A percentile compares a stretch with the other conserved stretches of the same genome.
Conservation (phyloP, 2,797 vertebrate genomes). For the Coreius guichenoti region DNA sequence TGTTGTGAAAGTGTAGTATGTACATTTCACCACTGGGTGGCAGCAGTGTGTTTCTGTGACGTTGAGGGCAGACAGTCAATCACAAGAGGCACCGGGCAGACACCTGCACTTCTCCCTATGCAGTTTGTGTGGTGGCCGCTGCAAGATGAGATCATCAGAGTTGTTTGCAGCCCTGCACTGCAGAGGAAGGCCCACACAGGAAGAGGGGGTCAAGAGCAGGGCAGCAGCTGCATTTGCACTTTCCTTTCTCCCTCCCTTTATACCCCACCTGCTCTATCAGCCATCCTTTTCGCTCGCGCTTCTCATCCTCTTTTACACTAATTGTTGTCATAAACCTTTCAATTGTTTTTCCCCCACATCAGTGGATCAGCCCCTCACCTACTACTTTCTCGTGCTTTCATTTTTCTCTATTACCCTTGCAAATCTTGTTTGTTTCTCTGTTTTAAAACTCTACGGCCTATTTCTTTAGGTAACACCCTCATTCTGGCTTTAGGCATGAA, state of each 20-base stretch:
- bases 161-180: slow-evolving; percentile 60
- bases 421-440: not conserved
- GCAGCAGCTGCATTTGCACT: slow-evolving; percentile 5
- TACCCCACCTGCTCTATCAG: not conserved
- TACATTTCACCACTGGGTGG: slow-evolving; percentile 42
- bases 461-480: not conserved
- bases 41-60: slow-evolving; percentile 36
- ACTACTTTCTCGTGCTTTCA: not conserved
- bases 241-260: not conserved
- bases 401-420: not conserved
- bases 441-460: not conserved
- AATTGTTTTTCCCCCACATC: not conserved
- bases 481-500: not conserved
- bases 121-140: slow-evolving; percentile 47
- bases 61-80: slow-evolving; percentile 32
- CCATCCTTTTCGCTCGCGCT: not conserved
- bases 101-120: slow-evolving; percentile 51
- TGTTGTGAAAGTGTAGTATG: slow-evolving; percentile 8
- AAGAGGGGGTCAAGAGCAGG: slow-evolving; percentile 54
- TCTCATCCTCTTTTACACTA: not conserved
- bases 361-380: not conserved
- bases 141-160: slow-evolving; percentile 62
- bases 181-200: slow-evolving; percentile 51
- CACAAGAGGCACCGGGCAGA: slow-evolving; percentile 38
- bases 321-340: slow-evolving; percentile 34